phyloP scores from a whole-genome alignment of 2,888 invertebrate species.

The Lysandra coridon region DNA sequence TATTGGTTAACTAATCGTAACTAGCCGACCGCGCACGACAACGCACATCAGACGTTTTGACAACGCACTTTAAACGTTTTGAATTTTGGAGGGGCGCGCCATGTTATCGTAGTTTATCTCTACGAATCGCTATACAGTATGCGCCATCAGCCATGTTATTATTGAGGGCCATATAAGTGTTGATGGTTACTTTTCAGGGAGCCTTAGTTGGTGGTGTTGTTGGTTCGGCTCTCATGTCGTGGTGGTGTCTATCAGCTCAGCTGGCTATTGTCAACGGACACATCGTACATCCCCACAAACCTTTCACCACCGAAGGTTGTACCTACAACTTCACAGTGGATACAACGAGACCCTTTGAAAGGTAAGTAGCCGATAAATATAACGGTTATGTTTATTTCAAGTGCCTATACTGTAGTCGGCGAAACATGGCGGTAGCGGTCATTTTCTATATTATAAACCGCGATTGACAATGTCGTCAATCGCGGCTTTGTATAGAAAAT shows the following conservation, averaged over 20 bases:
- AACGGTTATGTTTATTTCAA: not conserved
- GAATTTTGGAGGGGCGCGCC: no score
- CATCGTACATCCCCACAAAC: conserved; percentile 84
- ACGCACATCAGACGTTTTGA: no score
- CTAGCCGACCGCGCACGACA: no score
- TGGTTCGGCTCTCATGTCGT: conserved; percentile 79
- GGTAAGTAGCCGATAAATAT: not conserved
- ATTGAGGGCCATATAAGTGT: not conserved
- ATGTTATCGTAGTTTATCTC: no score
- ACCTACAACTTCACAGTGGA: conserved; percentile 80
- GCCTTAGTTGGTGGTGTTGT: conserved; percentile 81
- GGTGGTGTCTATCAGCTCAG: conserved; percentile 83
- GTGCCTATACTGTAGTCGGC: not conserved
- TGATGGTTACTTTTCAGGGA: conserved; percentile 61
- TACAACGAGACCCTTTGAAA: conserved; percentile 31
- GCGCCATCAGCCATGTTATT: not conserved
- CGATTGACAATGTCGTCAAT: no score
- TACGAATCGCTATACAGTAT: no score
- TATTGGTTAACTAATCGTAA: no score
- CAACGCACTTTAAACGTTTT: no score
- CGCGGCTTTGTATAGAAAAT: no score
- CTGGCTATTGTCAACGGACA: conserved; percentile 82
- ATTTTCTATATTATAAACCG: no score
- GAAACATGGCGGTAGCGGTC: no score
- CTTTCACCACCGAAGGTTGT: conserved; percentile 82